phyloP scores from a whole-genome alignment of 2,113 vertebrate species.

The Gymnarchus niloticus region DNA sequence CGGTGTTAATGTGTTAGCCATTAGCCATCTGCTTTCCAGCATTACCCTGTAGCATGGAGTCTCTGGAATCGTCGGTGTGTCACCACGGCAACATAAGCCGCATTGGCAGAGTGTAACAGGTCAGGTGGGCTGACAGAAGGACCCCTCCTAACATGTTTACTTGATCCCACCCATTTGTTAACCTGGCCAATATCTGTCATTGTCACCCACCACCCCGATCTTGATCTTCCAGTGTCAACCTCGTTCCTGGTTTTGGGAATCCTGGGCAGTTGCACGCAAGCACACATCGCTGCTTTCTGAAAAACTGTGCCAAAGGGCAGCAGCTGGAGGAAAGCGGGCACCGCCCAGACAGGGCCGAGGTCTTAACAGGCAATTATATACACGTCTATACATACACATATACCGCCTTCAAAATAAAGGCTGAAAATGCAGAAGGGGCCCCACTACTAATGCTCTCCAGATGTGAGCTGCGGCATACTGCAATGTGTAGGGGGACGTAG shows the following conservation, averaged over 20 bases:
- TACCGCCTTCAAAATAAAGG: neutral
- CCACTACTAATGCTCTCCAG: neutral
- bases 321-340: neutral
- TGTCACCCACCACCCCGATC: neutral
- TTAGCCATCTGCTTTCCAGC: neutral
- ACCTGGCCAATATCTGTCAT: neutral
- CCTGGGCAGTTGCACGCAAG: neutral
- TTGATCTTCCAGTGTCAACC: neutral
- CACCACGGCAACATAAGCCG: neutral
- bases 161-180: neutral
- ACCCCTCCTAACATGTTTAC: neutral
- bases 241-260: neutral
- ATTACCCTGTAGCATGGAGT: neutral
- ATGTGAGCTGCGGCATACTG: neutral
- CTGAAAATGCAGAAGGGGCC: neutral
- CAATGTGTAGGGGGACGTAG: neutral
- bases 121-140: neutral
- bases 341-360: neutral
- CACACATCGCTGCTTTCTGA: neutral
- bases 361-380: neutral
- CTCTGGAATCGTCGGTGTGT: neutral
- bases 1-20: neutral
- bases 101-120: neutral
- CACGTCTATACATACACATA: too few species aligned
- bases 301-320: conserved; percentile 10